These are phyloP conservation scores for Hydrolagus colliei DNA, from an alignment of 2,797 vertebrate genomes.

Conservation along the genomic window DNA sequence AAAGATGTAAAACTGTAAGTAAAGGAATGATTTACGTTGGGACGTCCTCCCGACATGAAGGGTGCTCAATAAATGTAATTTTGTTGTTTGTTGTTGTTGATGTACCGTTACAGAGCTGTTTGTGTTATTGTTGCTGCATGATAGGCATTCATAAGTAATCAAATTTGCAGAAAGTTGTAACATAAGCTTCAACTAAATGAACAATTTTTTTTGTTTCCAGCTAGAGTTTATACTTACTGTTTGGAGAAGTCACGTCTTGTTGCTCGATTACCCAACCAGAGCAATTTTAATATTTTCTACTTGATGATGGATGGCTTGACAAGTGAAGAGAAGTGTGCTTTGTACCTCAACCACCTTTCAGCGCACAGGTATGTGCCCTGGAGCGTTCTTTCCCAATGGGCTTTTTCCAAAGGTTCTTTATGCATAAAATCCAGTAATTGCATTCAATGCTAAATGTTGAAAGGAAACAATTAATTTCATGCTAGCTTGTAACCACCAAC, in stretches of 20 bases:
- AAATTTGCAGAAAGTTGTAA: not conserved
- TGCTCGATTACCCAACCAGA: constrained; percentile 63
- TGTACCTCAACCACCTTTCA: constrained; percentile 69
- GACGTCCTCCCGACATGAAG: too few relatives aligned
- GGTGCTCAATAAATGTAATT: too few relatives aligned
- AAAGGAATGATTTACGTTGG: not conserved
- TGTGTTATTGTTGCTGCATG: not conserved
- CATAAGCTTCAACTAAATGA: not conserved
- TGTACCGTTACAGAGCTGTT: not conserved
- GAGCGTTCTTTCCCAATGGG: not conserved
- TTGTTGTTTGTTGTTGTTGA: too few relatives aligned
- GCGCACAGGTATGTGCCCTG: constrained; percentile 67
- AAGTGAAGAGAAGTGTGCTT: constrained; percentile 70
- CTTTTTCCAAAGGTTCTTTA: not conserved
- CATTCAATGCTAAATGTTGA: too few relatives aligned
- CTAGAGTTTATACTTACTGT: constrained; percentile 76
- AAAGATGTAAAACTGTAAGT: not conserved
- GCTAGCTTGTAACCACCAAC: too few relatives aligned
- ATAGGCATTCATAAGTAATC: not conserved
- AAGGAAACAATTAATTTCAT: too few relatives aligned
- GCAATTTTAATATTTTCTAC: constrained; percentile 81
- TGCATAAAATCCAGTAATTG: too few relatives aligned
- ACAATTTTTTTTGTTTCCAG: constrained; percentile 47
- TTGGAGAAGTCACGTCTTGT: constrained; percentile 81
- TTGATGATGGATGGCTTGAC: constrained; percentile 81